Conservation (phyloP, 1,140 invertebrate genomes). For the Scaptomyza montana region DNA sequence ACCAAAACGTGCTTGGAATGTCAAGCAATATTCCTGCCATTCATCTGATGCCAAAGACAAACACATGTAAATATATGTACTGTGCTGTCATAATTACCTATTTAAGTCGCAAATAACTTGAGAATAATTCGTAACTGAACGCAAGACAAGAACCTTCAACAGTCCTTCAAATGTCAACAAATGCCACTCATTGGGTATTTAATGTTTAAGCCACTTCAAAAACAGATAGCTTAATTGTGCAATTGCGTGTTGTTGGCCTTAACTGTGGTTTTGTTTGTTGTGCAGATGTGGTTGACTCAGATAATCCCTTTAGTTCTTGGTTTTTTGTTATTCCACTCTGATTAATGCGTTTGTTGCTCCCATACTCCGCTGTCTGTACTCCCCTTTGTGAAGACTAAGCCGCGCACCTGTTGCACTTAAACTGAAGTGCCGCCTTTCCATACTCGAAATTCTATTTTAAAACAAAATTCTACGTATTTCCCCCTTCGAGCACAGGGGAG, state of each 20-base stretch:
- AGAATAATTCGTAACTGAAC: background rate
- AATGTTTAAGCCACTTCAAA: background rate
- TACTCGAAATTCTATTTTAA: slow-evolving; percentile 20
- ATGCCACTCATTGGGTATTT: background rate
- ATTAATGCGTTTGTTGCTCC: slow-evolving; percentile 30
- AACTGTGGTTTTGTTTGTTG: background rate
- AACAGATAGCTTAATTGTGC: background rate
- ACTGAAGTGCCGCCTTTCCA: slow-evolving; percentile 1
- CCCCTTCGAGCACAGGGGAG: slow-evolving; percentile 5
- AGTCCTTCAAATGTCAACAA: background rate
- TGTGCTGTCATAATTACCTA: slow-evolving; percentile 6
- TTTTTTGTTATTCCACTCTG: background rate
- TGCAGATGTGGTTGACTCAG: slow-evolving; percentile 5
- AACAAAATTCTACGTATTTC: background rate
- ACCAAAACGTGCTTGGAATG: slow-evolving; percentile 31
- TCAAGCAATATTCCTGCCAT: background rate
- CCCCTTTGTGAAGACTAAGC: slow-evolving; percentile 2
- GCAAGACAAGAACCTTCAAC: background rate
- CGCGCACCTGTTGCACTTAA: slow-evolving; percentile 48
- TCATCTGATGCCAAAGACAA: background rate
- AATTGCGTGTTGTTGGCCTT: background rate
- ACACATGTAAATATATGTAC: background rate
- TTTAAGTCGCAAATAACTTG: background rate
- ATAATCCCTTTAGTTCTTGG: background rate
- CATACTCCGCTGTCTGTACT: background rate